These are phyloP conservation scores for Heteronetta atricapilla DNA, from an alignment of 2,113 vertebrate species.

Conservation along the genomic window DNA sequence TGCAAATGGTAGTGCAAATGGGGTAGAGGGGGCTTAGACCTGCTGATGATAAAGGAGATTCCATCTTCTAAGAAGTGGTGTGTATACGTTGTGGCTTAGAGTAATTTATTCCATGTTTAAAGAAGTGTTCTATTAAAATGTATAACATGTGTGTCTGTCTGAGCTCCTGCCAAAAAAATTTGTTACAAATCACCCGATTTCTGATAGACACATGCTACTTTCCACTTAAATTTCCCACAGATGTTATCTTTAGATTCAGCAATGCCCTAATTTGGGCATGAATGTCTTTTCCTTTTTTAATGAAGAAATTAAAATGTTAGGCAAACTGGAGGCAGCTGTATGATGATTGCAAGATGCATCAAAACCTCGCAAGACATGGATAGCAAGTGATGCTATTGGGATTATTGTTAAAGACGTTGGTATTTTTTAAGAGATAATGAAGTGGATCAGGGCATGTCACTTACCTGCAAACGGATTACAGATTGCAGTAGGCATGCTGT, in stretches of 20 bases:
- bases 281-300: slow-evolving; percentile 42
- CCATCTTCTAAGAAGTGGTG: slow-evolving; percentile 32
- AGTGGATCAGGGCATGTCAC: neutral
- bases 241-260: slow-evolving; percentile 63
- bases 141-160: slow-evolving; percentile 37
- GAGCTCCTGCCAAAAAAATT: slow-evolving; percentile 70
- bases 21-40: neutral
- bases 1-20: neutral
- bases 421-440: neutral
- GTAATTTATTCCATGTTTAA: slow-evolving; percentile 61
- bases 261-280: slow-evolving; percentile 63
- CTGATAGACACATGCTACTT: slow-evolving; percentile 66
- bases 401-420: neutral
- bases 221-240: slow-evolving; percentile 69
- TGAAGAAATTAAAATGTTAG: slow-evolving; percentile 12
- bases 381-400: neutral
- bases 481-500: neutral
- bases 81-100: slow-evolving; percentile 14
- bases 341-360: neutral
- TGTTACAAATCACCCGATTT: slow-evolving; percentile 67
- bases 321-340: neutral
- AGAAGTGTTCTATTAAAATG: slow-evolving; percentile 50
- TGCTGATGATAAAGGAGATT: slow-evolving; percentile 35
- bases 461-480: neutral
- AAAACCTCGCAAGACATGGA: neutral